A percentile compares a stretch with the other conserved stretches of the same genome.
Conservation (phyloP, 2,113 vertebrate genomes). For the Trochalopteron elliotii region DNA sequence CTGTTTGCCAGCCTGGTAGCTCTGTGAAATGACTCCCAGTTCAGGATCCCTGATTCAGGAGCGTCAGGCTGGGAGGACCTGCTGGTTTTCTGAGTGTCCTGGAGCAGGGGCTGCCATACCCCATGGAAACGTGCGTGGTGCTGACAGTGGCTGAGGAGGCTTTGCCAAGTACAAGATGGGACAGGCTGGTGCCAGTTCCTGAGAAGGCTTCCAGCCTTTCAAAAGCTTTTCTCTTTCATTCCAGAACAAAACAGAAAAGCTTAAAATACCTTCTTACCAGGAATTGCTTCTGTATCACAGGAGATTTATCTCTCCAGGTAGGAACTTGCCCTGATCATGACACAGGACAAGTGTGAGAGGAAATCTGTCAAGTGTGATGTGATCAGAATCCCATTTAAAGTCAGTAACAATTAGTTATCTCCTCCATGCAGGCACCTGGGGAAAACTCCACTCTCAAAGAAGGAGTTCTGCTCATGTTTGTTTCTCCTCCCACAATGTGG, state of each 20-base stretch:
- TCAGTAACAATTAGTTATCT: not conserved
- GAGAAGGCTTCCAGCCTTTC: not conserved
- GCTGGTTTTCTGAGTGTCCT: not conserved
- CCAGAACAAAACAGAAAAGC: not conserved
- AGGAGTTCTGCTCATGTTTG: rapidly evolving
- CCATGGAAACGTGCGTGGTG: rapidly evolving
- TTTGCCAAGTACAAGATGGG: not conserved
- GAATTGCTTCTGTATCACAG: not conserved
- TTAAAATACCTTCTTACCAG: not conserved
- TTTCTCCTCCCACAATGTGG: not conserved
- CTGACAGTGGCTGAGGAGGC: not conserved
- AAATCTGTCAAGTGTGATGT: not conserved
- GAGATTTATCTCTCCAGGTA: not conserved
- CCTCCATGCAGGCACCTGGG: not conserved
- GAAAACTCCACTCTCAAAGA: not conserved
- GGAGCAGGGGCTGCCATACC: not conserved
- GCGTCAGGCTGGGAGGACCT: not conserved
- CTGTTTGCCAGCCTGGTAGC: not conserved
- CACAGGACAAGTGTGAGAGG: not conserved
- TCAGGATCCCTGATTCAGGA: not conserved
- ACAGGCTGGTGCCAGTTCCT: not conserved
- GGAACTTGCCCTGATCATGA: not conserved
- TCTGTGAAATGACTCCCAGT: not conserved
- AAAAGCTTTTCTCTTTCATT: not conserved
- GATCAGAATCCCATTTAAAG: not conserved